A percentile compares a stretch with the other conserved stretches of the same genome.
Conservation (phyloP, 92 coral and sea anemone genomes). For the Heliopora coerulea region DNA sequence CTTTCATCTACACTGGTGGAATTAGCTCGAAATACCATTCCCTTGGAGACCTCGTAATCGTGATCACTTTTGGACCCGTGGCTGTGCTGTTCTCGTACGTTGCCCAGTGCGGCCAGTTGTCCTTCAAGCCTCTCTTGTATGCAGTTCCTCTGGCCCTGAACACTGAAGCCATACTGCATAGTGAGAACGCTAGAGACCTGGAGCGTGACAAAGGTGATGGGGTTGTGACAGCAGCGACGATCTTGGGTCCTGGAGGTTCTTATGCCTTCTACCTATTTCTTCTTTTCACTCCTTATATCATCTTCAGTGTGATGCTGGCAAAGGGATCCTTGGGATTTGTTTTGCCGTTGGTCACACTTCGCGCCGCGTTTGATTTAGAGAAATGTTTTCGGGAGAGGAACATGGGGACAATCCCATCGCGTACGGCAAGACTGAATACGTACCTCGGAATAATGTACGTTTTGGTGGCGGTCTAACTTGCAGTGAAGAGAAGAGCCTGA, state of each 20-base stretch:
- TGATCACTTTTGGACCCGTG: constrained; percentile 81
- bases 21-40: constrained; percentile 60
- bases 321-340: constrained; percentile 78
- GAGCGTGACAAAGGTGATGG: constrained; percentile 77
- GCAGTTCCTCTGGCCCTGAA: constrained; percentile 76
- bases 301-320: constrained; percentile 75
- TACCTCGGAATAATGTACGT: constrained; percentile 28
- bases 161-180: constrained; percentile 86
- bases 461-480: constrained; percentile 10
- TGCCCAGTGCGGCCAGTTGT: constrained; percentile 67
- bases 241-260: constrained; percentile 78
- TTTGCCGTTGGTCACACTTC: constrained; percentile 70
- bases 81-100: constrained; percentile 75
- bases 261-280: constrained; percentile 74
- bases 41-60: constrained; percentile 70
- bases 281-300: constrained; percentile 82
- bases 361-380: constrained; percentile 80
- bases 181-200: constrained; percentile 82
- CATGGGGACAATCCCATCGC: constrained; percentile 58
- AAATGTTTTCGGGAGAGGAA: constrained; percentile 75
- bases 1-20: constrained; percentile 69
- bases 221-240: constrained; percentile 76
- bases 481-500: too few relatives aligned
- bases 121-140: constrained; percentile 42
- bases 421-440: constrained; percentile 81